phyloP scores from a whole-genome alignment of 2,113 vertebrate genomes.

The Oceanodroma tethys region DNA sequence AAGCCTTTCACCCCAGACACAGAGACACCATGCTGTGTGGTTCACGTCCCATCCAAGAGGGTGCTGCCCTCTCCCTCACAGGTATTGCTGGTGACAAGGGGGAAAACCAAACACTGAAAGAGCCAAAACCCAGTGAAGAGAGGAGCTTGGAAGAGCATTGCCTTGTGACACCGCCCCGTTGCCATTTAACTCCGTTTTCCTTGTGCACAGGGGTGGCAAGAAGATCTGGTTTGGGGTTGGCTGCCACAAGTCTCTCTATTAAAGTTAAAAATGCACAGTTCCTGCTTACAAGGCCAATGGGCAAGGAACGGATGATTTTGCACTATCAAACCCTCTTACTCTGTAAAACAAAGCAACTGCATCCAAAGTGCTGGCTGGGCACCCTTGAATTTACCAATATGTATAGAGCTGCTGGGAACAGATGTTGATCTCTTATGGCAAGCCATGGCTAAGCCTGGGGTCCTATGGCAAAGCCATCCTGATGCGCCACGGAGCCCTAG shows the following conservation, averaged over 20 bases:
- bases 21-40: accelerated
- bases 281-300: not conserved
- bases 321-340: not conserved
- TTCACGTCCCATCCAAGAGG: not conserved
- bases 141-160: not conserved
- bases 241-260: not conserved
- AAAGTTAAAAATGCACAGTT: not conserved
- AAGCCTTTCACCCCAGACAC: not conserved
- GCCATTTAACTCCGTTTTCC: not conserved
- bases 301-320: not conserved
- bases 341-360: not conserved
- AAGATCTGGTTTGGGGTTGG: not conserved
- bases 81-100: not conserved
- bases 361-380: not conserved
- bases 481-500: not conserved
- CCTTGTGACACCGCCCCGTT: not conserved
- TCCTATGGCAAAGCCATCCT: not conserved
- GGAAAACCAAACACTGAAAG: not conserved
- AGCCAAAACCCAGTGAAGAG: not conserved
- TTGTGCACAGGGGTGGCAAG: not conserved
- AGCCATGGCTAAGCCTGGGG: not conserved
- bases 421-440: not conserved
- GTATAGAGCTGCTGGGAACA: not conserved
- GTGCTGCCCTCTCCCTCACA: not conserved
- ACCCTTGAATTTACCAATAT: not conserved